Evolutionary conservation across 2,113 vertebrate genomes (phyloP).

Genomic region (Tamias sibiricus): DNA sequence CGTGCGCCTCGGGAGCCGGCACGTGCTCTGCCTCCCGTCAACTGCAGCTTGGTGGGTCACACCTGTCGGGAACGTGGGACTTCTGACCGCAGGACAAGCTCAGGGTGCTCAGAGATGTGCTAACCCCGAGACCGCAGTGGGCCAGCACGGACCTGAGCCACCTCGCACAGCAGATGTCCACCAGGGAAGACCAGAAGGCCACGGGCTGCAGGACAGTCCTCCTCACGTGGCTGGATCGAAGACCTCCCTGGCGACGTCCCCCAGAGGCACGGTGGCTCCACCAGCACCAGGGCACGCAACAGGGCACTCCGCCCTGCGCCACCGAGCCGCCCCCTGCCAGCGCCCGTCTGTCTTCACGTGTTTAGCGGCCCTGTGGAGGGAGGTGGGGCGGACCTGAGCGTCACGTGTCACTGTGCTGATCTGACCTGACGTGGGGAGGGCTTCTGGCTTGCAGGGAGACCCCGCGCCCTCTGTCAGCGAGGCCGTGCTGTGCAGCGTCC

Average conservation of each 20-base stretch:
- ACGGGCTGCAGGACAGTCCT: background rate
- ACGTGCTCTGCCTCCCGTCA: background rate
- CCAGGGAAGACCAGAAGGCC: background rate
- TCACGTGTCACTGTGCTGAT: background rate
- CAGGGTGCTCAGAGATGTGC: background rate
- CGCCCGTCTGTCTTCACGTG: too few relatives aligned
- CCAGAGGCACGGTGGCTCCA: background rate
- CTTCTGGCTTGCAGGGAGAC: slow-evolving; percentile 2
- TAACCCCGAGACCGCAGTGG: background rate
- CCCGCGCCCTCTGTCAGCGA: background rate
- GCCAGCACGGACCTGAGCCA: background rate
- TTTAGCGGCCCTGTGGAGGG: background rate
- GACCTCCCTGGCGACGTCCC: background rate
- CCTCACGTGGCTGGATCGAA: background rate
- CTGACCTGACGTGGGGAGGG: background rate
- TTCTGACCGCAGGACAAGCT: background rate
- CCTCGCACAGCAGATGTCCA: background rate
- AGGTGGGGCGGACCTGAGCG: background rate
- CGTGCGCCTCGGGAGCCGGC: background rate
- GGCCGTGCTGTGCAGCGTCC: background rate
- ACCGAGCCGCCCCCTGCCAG: too few relatives aligned
- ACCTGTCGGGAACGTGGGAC: accelerated
- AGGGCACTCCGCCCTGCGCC: too few relatives aligned
- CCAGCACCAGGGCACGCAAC: background rate
- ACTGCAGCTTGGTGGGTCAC: background rate